Evolutionary conservation across 1,140 invertebrate genomes (phyloP), one percentile per base, ranked within the genome.

Genomic region (Calosoma granatense): DNA sequence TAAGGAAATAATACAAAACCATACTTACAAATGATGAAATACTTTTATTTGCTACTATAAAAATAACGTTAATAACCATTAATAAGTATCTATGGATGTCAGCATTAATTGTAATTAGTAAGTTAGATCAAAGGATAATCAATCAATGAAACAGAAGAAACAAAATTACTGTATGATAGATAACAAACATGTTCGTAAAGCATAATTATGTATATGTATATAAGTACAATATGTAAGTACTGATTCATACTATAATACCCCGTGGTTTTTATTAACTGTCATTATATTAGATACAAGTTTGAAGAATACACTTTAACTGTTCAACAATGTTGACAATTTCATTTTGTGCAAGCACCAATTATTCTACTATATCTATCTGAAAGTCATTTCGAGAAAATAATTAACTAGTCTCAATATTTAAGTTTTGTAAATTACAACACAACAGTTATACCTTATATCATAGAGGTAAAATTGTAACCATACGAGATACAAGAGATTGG

Each of bases 261-360:
- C 30, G 22, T 53, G 47, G 17, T 54, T n/a, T 54, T 54, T 54
- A 23, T 30, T 54, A 30, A 26, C 15, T 36, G 6, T 19, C 19
- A 9, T 17, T 36, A 15, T 26, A 30, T 30, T 54, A 23, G 26
- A 30, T 54, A 53, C 51, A 53, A 53, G 51, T 53, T 53, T 51
- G 11, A 53, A n/a, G n/a, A n/a, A 53, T 22, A 53, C 51, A 53
- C 15, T 53, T 53, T 14, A 53, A 53, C 51, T 53, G 51, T 53
- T 21, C 51, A 54, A 54, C 53, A 54, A 54, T 54, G 53, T 54
- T 54, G 53, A 36, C 53, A 30, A 30, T 30, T 30, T 30, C 26
- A 54, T 54, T 53, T 22, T 22, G 53, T 54, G 53, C 53, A 54
- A 54, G 53, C 53, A 54, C 53, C 53, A 54, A 15, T 54, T 26